Percentiles rank a stretch among this genome's conserved stretches.
These are phyloP conservation scores for Lasioglossum leucozonium DNA, from an alignment of 2,888 invertebrate genomes.

Conservation along the genomic window DNA sequence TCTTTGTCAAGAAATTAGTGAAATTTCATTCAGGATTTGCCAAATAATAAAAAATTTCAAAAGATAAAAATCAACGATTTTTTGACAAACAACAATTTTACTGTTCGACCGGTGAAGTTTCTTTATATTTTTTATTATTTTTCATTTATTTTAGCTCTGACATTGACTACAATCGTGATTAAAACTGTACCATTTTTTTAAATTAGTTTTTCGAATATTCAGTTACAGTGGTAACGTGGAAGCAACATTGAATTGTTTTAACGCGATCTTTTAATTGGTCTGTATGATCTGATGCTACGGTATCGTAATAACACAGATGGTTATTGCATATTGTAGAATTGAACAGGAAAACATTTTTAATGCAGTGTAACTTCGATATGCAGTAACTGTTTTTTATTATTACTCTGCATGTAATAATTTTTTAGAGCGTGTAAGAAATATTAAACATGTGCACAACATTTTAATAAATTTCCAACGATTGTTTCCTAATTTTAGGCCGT, in stretches of 20 bases:
- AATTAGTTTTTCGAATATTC: not conserved
- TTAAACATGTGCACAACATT: not conserved
- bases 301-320: not conserved
- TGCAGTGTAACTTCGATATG: not conserved
- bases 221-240: not conserved
- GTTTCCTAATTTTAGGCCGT: too few relatives aligned
- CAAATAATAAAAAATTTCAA: not conserved
- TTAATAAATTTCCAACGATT: not conserved
- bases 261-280: not conserved
- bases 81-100: too few relatives aligned
- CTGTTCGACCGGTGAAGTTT: not conserved
- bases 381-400: not conserved
- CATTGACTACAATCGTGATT: not conserved
- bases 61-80: too few relatives aligned
- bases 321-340: not conserved
- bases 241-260: not conserved
- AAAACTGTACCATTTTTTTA: not conserved
- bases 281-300: not conserved
- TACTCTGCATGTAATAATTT: not conserved
- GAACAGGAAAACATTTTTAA: not conserved
- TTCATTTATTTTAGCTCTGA: not conserved
- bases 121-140: not conserved
- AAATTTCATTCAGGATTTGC: not conserved
- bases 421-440: not conserved
- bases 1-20: not conserved